Base-by-base conservation (phyloP, 2,888 invertebrate species). In the Gnatocerus cornutus region DNA sequence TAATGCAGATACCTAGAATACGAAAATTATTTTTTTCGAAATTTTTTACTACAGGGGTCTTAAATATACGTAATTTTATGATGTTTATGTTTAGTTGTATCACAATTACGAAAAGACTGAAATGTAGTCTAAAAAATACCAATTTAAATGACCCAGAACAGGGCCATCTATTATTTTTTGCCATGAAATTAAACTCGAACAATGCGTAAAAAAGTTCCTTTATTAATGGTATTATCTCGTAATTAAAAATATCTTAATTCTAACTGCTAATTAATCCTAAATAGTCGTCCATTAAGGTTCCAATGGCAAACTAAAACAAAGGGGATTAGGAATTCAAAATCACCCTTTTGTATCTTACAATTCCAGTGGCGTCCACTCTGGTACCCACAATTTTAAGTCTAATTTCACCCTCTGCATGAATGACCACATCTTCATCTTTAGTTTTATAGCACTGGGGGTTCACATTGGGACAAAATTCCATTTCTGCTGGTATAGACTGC, bases 381-480 rank as follows among this genome's bases (percentile, higher is more conserved):
- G 98, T 99, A 64, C 99, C 99, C 29, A 99, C 99, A 82, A 99
- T 97, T 88, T 99, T 99, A 68, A 99, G 87, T 84, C 99, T 89
- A 79, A 99, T 98, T 85, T 98, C 98, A 86, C 98, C 98, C 85
- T 98, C 98, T 69, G 96, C 95, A 81, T 97, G 96, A 79, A 99
- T 99, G 3, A 98, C 96, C 68, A 97, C 93, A 85, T 98, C 98
- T 89, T 99, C 98, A 85, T 98, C 97, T 87, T 97, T 96, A 13
- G 97, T 97, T 87, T 98, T 99, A 84, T 99, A 99, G 84, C 99
- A 99, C 0, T 98, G 97, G 10, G 99, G 98, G 84, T 95, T 97
- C 30, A 96, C 94, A 84, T 97, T 97, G 0, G 99, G 98, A 84
- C 99, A 99, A 86, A 98, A 99, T 83, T 99, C 97, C 97, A 99